Base-by-base conservation (phyloP, 2,797 vertebrate species). In the Hippoglossus hippoglossus region DNA sequence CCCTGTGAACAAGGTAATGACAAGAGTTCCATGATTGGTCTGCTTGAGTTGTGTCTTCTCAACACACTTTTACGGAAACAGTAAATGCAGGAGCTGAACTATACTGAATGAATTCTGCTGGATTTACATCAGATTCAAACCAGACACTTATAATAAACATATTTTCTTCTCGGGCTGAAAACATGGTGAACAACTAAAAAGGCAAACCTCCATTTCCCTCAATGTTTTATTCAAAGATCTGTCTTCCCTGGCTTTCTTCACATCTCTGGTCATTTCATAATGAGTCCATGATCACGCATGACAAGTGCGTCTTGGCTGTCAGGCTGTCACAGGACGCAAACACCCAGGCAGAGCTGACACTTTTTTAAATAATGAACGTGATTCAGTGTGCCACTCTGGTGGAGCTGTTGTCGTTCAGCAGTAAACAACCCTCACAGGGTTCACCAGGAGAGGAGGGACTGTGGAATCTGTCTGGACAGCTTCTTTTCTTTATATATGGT, bases 301-400 rank as follows among this genome's bases (percentile, higher is more conserved):
- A 73, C 71, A 72, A 79, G 56, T 63, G 41, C 2, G 53, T 77
- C 63, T 62, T 25, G 7, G 52, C 2, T 22, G 67, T 73, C 71
- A 58, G 67, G 31, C 75, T 75, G 67, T 68, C 80, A 75, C 60
- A 31, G 49, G 61, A 63, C 51, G 59, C 71, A 86, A 80, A 85
- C 82, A 77, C 60, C 50, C 60, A 78, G 82, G 65, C 79, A 83
- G 73, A 41, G 60, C 67, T 89, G 88, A 86, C 85, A 88, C 5
- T 44, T 91, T 83, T 90, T 83, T 90, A 71, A 92, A 89, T 93
- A 92, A 91, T 90, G 81, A 77, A 91, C 89, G 75, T n/a, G 56
- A 77, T 76, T 80, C 74, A 51, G 75, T 75, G 68, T 77, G 73
- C 73, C 77, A 91, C 94, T 94, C 86, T 92, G 87, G 89, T 76